phyloP scores from a whole-genome alignment of 2,113 vertebrate species.

The Mesitornis unicolor region DNA sequence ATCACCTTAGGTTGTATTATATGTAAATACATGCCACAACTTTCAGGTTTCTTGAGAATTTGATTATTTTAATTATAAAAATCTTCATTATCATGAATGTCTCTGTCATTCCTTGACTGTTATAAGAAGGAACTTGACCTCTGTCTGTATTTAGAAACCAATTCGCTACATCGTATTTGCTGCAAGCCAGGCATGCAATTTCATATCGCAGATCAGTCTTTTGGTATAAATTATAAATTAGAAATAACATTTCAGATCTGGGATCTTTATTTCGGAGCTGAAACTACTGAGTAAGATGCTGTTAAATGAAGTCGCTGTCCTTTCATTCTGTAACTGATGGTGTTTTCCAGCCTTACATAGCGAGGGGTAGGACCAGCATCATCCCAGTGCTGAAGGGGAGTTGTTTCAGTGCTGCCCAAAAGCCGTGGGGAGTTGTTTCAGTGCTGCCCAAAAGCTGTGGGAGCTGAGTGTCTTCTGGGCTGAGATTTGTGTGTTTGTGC shows the following conservation, averaged over 20 bases:
- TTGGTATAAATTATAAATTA: constrained; percentile 58
- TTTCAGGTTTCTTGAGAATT: constrained; percentile 25
- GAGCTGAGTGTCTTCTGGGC: not conserved
- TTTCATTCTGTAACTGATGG: not conserved
- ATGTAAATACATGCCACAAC: not conserved
- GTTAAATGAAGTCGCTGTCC: constrained; percentile 1
- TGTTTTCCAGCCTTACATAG: not conserved
- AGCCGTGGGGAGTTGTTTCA: not conserved
- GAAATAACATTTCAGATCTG: constrained; percentile 20
- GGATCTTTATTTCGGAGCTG: constrained; percentile 20
- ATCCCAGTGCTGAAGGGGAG: too few species aligned
- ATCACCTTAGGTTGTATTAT: not conserved
- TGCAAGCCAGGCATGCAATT: constrained; percentile 61
- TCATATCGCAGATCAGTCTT: constrained; percentile 48
- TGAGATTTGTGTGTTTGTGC: not conserved
- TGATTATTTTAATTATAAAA: constrained; percentile 41
- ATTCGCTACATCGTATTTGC: constrained; percentile 56
- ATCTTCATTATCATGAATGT: constrained; percentile 22
- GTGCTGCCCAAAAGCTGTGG: not conserved
- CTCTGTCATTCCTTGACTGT: constrained; percentile 52
- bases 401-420: not conserved
- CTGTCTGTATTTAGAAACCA: constrained; percentile 67
- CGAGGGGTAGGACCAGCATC: too few species aligned
- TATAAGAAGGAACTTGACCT: constrained; percentile 27
- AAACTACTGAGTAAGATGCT: not conserved